A percentile compares a stretch with the other conserved stretches of the same genome.
Evolutionary conservation across 2,888 invertebrate genomes (phyloP).

Genomic region (Caenorhabditis parvicauda): DNA sequence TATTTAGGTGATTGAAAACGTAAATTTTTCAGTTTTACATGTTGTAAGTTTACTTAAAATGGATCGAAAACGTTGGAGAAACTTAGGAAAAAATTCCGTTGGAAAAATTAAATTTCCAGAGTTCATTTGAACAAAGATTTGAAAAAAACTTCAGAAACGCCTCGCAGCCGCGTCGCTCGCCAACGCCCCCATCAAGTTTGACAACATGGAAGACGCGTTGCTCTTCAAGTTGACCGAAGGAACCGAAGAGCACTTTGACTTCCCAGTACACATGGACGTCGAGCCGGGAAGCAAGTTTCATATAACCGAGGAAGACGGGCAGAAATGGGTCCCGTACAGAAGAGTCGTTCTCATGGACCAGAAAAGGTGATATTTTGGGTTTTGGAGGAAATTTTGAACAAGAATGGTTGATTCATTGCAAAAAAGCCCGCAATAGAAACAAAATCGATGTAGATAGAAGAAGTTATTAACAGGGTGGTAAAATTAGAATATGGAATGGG

Average conservation of each 20-base stretch:
- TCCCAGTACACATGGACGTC: conserved; percentile 53
- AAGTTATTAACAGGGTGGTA: no score
- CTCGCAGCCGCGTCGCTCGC: conserved; percentile 39
- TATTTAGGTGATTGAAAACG: no score
- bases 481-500: no score
- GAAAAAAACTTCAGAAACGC: conserved; percentile 34
- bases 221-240: conserved; percentile 40
- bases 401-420: no score
- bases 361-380: conserved; percentile 4
- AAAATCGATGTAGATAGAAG: no score
- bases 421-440: no score
- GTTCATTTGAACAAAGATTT: no score
- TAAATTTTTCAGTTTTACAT: no score
- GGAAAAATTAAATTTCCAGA: neutral
- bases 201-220: conserved; percentile 50
- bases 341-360: conserved; percentile 40
- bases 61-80: no score
- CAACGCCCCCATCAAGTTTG: conserved; percentile 41
- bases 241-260: conserved; percentile 45
- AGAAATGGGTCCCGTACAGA: conserved; percentile 48
- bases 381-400: no score
- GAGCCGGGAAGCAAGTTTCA: conserved; percentile 57
- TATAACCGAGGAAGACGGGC: conserved; percentile 40
- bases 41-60: no score
- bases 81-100: no score